These are phyloP conservation scores for Drosophila nikananu DNA, from an alignment of 1,140 invertebrate species.

Conservation along the genomic window DNA sequence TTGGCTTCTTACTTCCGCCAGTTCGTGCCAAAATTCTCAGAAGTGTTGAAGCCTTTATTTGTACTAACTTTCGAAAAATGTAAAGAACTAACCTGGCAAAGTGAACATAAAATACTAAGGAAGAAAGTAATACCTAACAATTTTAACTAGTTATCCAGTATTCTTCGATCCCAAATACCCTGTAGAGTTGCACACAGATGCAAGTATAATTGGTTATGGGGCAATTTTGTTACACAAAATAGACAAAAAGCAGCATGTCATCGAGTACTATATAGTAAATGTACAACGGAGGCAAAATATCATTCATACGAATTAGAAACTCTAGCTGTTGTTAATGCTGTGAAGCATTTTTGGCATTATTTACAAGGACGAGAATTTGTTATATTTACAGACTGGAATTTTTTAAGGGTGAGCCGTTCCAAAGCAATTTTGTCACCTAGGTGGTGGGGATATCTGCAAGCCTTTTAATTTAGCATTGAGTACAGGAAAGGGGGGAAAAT, in stretches of 20 bases:
- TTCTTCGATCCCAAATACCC: no score
- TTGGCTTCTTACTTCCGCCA: no score
- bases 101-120: background rate
- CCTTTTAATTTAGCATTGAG: constrained; percentile 25
- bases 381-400: no score
- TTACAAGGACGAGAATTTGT: no score
- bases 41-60: no score
- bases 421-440: no score
- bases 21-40: no score
- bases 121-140: background rate
- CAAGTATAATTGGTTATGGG: constrained; percentile 15
- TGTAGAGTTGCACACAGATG: constrained; percentile 11
- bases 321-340: no score
- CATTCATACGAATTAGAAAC: constrained; percentile 34
- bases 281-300: constrained; percentile 27
- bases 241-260: no score
- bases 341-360: no score
- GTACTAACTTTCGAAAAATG: background rate
- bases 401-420: no score
- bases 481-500: constrained; percentile 25
- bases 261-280: constrained; percentile 29
- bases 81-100: background rate
- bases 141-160: background rate
- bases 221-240: constrained; percentile 20
- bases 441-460: constrained; percentile 28